Percentiles rank a stretch among this genome's conserved stretches.
These are phyloP conservation scores for Botia almorhae DNA, from an alignment of 2,797 vertebrate genomes.

Conservation along the genomic window DNA sequence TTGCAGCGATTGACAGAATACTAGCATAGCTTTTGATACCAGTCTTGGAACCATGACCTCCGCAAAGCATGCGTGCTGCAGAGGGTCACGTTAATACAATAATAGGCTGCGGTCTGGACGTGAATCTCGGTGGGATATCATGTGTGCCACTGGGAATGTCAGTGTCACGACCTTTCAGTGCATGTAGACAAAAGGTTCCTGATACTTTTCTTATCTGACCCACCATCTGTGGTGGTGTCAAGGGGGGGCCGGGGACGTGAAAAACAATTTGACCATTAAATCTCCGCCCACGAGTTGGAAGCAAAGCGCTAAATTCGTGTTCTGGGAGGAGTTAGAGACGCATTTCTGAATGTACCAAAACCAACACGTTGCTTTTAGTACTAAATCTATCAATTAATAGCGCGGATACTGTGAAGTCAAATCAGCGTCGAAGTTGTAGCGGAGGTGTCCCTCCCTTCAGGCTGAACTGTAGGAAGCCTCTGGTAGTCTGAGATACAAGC, in stretches of 20 bases:
- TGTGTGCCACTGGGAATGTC: slow-evolving; percentile 77
- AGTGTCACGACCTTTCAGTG: slow-evolving; percentile 77
- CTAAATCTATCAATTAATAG: slow-evolving; percentile 9
- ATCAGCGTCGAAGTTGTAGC: slow-evolving; percentile 47
- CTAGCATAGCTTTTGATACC: not conserved
- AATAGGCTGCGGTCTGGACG: slow-evolving; percentile 58
- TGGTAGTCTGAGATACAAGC: not conserved
- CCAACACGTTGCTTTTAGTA: not conserved
- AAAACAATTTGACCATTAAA: slow-evolving; percentile 68
- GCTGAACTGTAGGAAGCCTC: slow-evolving; percentile 51
- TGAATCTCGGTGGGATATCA: slow-evolving; percentile 66
- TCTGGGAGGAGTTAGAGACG: slow-evolving; percentile 44
- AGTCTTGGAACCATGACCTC: not conserved
- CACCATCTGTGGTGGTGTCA: slow-evolving; percentile 78
- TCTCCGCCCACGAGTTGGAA: slow-evolving; percentile 62
- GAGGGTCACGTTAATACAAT: slow-evolving; percentile 11
- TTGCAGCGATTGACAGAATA: not conserved
- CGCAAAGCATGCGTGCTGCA: not conserved
- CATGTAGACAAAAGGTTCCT: slow-evolving; percentile 72
- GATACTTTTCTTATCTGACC: slow-evolving; percentile 71
- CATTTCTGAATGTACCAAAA: slow-evolving; percentile 13
- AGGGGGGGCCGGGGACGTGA: slow-evolving; percentile 72
- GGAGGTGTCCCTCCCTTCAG: slow-evolving; percentile 63
- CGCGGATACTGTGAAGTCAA: slow-evolving; percentile 42
- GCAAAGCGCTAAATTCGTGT: slow-evolving; percentile 64